Percentiles rank a stretch among this genome's conserved stretches.
Conservation (phyloP, 1,140 invertebrate genomes). For the Chymomyza costata region DNA sequence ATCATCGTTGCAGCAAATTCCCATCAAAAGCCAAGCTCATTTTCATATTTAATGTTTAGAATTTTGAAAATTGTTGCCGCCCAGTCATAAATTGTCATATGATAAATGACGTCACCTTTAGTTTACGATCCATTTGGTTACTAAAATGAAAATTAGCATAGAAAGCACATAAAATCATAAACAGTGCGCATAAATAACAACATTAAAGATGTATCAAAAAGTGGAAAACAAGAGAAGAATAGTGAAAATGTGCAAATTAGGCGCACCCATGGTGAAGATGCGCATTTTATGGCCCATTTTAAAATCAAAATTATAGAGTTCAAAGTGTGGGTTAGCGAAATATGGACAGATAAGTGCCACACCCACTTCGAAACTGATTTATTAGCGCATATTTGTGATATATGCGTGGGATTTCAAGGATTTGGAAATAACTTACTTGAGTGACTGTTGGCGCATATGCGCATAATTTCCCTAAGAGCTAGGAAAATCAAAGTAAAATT, state of each 20-base stretch:
- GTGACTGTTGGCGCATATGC: constrained; percentile 43
- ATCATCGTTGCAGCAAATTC: no score
- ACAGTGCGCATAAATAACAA: constrained; percentile 55
- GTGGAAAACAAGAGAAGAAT: constrained; percentile 52
- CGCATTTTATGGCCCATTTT: constrained; percentile 55
- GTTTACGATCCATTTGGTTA: constrained; percentile 23
- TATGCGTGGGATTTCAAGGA: constrained; percentile 58
- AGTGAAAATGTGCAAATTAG: constrained; percentile 75
- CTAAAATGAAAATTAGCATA: constrained; percentile 60
- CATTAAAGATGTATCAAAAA: constrained; percentile 50
- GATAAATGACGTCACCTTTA: constrained; percentile 67
- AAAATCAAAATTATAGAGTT: constrained; percentile 38
- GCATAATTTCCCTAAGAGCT: constrained; percentile 43
- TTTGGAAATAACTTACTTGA: constrained; percentile 57
- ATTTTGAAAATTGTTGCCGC: constrained; percentile 12
- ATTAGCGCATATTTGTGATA: constrained; percentile 59
- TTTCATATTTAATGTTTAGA: no score
- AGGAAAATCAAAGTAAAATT: constrained; percentile 40
- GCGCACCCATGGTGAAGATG: constrained; percentile 36
- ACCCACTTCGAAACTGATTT: constrained; percentile 42
- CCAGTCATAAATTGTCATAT: constrained; percentile 26
- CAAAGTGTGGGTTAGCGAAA: no score
- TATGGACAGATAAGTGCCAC: constrained; percentile 25
- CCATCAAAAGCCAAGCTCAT: no score
- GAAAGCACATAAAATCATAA: constrained; percentile 69